Evolutionary conservation across 2,113 vertebrate genomes (phyloP), one percentile per base, ranked within the genome.

Genomic region (Reinhardtius hippoglossoides): DNA sequence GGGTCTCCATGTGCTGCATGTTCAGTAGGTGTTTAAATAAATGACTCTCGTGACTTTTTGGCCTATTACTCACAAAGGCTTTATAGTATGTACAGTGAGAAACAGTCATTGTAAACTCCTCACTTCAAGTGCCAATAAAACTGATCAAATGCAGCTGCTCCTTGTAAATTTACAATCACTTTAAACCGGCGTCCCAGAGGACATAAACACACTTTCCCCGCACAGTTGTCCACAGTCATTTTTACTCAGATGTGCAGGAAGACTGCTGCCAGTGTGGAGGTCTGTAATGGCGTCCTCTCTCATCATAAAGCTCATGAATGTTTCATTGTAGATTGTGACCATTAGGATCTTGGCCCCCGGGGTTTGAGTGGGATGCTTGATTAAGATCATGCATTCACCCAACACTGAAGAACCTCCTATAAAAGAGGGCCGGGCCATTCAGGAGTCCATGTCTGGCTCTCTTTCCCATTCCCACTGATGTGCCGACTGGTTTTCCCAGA

Each of bases 391-490:
- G 68, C 58, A 23, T 18, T 27, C 9, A 54, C 21, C 48, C 69
- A 78, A 78, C 54, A 64, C 55, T 42, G 40, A 73, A 52, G 37
- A 71, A 48, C 4, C 73, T 52, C 60, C 80, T 83, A 52, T 58
- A 57, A 69, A 69, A 76, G 76, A 84, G 57, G 37, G 66, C 61
- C 50, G 5, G 55, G 69, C 78, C 82, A 69, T 80, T 81, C 76
- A 69, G 9, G 54, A 76, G 78, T 85, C 70, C 46, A 26, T 31
- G 54, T 67, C 67, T 85, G 77, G 44, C 67, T 81, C 61, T 72
- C 71, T 58, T 78, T 78, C 21, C 46, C 31, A 80, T 84, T 90
- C 76, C 55, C 64, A 86, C 64, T 72, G 75, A 88, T 78, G 76
- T 80, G 60, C 37, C 37, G 3, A 44, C 37, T 75, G 60, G 65